A percentile compares a stretch with the other conserved stretches of the same genome.
Conservation (phyloP, 2,888 invertebrate genomes). For the Tetragonula carbonaria region DNA sequence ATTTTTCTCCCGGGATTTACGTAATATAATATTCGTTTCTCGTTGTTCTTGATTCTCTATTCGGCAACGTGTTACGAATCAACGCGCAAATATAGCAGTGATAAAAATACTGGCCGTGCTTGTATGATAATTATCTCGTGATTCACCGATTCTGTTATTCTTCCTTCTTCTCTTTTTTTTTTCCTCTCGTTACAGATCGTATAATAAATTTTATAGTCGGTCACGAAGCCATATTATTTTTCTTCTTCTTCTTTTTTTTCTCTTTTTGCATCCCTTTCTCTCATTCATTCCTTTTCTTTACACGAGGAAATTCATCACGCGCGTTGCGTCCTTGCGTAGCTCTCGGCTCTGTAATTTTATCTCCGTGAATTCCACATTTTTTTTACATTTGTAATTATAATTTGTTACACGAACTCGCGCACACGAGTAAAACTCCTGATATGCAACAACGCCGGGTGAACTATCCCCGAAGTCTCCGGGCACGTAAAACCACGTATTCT, state of each 20-base stretch:
- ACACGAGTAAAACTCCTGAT: background rate
- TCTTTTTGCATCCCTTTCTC: background rate
- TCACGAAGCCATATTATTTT: background rate
- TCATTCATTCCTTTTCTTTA: background rate
- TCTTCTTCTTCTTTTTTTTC: background rate
- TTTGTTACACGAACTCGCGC: slow-evolving; percentile 13
- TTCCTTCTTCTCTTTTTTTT: slow-evolving; percentile 23
- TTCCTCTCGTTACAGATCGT: slow-evolving; percentile 24
- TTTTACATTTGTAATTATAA: slow-evolving; percentile 72
- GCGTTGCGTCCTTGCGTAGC: background rate
- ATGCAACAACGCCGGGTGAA: slow-evolving; percentile 11
- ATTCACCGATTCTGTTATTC: slow-evolving; percentile 26
- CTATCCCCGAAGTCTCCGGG: slow-evolving; percentile 23
- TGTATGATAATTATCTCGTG: slow-evolving; percentile 49
- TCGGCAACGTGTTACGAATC: slow-evolving; percentile 22
- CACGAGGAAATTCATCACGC: slow-evolving; percentile 10
- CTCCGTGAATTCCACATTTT: slow-evolving; percentile 48
- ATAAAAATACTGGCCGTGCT: slow-evolving; percentile 51
- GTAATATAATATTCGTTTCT: slow-evolving; percentile 56
- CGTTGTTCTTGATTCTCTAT: slow-evolving; percentile 47
- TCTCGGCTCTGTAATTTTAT: slow-evolving; percentile 35
- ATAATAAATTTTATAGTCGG: slow-evolving; percentile 8
- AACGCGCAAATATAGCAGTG: slow-evolving; percentile 39
- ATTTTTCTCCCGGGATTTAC: slow-evolving; percentile 49
- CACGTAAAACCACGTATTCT: slow-evolving; percentile 8